Evolutionary conservation across 1,140 invertebrate species (phyloP).

Genomic region (Diabrotica virgifera): DNA sequence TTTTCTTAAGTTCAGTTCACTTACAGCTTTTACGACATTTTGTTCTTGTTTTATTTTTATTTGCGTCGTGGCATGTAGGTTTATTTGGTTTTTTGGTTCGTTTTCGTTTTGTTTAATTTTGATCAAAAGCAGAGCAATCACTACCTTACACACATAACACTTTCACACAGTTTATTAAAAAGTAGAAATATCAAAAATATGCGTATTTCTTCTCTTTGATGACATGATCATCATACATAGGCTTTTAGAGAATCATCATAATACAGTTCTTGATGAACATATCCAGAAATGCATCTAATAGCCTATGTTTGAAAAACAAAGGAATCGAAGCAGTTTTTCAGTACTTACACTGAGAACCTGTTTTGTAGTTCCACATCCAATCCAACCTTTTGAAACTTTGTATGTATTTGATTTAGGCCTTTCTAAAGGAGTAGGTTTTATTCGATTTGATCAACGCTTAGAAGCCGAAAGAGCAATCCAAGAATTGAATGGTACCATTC

Average conservation of each 20-base stretch:
- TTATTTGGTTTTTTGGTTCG: slow-evolving; percentile 37
- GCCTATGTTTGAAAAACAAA: slow-evolving; percentile 12
- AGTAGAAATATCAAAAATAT: slow-evolving; percentile 6
- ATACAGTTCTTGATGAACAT: slow-evolving; percentile 10
- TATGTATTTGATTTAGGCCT: slow-evolving; percentile 63
- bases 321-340: neutral
- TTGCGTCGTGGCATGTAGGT: slow-evolving; percentile 44
- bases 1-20: slow-evolving; percentile 23
- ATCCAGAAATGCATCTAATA: slow-evolving; percentile 15
- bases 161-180: slow-evolving; percentile 16
- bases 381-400: neutral
- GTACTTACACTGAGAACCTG: neutral
- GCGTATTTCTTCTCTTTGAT: slow-evolving; percentile 11
- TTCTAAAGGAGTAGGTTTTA: slow-evolving; percentile 99
- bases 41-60: slow-evolving; percentile 29
- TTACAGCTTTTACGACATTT: slow-evolving; percentile 25
- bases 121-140: slow-evolving; percentile 44
- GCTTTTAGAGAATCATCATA: slow-evolving; percentile 29
- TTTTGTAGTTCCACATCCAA: slow-evolving; percentile 4
- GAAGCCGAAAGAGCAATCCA: slow-evolving; percentile 98
- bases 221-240: slow-evolving; percentile 7
- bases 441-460: slow-evolving; percentile 95
- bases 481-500: slow-evolving; percentile 95
- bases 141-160: slow-evolving; percentile 33
- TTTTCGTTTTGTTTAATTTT: slow-evolving; percentile 32